Base-by-base conservation (phyloP, 2,797 vertebrate genomes). In the Sebastes hubbsi region DNA sequence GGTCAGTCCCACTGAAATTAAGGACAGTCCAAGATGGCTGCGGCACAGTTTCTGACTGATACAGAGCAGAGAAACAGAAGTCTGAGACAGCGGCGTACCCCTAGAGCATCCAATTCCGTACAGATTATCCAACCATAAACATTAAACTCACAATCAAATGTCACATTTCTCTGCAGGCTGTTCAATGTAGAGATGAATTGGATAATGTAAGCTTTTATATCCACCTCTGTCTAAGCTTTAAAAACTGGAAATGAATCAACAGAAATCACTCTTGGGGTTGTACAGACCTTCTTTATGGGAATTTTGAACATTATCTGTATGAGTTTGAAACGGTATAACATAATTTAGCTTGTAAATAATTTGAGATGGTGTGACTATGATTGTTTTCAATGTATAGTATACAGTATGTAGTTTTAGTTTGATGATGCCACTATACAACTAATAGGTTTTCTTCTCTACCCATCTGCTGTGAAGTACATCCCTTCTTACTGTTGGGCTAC, bases 1-100 rank as follows among this genome's bases (percentile, higher is more conserved):
- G 81, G 75, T 74, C 75, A 64, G 29, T 34, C 62, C 62, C 62
- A 12, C 16, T 68, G 46, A 82, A 29, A 77, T 56, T 32, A 77
- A 30, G 24, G 29, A 29, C 49, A 58, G 58, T 46, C 49, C 34
- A 63, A 61, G 46, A 77, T 25, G 9, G 10, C 42, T 67, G 56
- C 4, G 2, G 20, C 27, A 69, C 52, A 58, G 38, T 65, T 59
- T 52, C 22, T 4, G 9, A 65, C 22, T 10, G 16, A 61, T 65
- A 34, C 52, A 52, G 58, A 24, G 12, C 59, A 54, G 18, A 58
- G 25, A 38, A 27, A 25, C 18, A 25, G 30, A 18, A 13, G 22
- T 18, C 24, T 66, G 70, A 67, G 32, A 20, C 56, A 7, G 52
- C 34, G 1, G 20, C 6, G 8, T 20, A 16, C 22, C 10, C 18